Base-by-base conservation (phyloP, 1,140 invertebrate species). In the Dinoponera quadriceps region DNA sequence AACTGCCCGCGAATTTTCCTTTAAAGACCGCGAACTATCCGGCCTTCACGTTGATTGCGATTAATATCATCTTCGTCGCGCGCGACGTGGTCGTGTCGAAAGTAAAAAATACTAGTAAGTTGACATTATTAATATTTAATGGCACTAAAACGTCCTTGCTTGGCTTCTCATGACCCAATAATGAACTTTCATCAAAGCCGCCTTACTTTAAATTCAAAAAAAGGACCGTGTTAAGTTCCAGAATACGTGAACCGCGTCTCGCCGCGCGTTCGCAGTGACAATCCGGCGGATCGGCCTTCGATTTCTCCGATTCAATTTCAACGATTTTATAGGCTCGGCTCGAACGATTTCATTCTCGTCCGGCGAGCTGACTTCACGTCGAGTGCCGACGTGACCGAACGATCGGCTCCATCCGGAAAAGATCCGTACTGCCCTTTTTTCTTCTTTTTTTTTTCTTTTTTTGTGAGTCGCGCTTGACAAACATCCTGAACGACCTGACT, bases 1-100 rank as follows among this genome's bases (percentile, higher is more conserved):
- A 80, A 59, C 75, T 51, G 66, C 75, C 54, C 66, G 51, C 65
- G n/a, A 80, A 80, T 54, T 80, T 80, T 69, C 75, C 75, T 80
- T 69, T 57, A 80, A 80, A 80, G 33, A 25, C 65, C 33, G 51
- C 33, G 49, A 33, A 51, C 33, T 54, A 55, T 51, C 22, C 33
- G 33, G 49, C 29, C 49, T 44, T 44, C 63, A 55, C 65, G 65
- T n/a, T 7, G 75, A 80, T 80, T 57, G 65, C 65, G 33, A 69
- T 80, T 80, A 69, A 59, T 80, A 44, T 68, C 66, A 48, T 55
- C 51, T 5, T 48, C 20, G 9, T 51, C 29, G 55, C 48, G 44
- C 48, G 18, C 25, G 16, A n/a, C 25, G 25, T 59, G 29, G 49
- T 25, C 44, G 44, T 22, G 38, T 9, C 18, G 13, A 33, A 22